Conservation (phyloP, 2,888 invertebrate species). For the Uropetala carovei region DNA sequence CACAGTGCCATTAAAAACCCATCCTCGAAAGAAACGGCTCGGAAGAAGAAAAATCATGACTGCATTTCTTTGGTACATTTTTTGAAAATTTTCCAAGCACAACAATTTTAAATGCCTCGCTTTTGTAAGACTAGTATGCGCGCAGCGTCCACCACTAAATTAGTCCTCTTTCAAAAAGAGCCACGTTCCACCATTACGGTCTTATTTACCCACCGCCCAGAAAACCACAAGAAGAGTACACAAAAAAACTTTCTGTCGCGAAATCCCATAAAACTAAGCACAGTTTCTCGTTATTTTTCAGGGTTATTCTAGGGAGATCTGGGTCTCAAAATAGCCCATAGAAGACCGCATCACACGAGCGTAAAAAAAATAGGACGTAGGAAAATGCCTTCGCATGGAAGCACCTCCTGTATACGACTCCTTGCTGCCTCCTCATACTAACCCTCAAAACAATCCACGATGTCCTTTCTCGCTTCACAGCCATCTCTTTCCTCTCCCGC, state of each 20-base stretch:
- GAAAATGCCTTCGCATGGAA: constrained; percentile 43
- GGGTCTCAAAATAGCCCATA: constrained; percentile 53
- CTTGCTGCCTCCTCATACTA: neutral
- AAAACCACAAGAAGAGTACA: neutral
- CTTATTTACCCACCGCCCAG: neutral
- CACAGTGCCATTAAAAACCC: too few relatives aligned
- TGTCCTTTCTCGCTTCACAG: neutral
- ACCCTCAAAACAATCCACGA: constrained; percentile 36
- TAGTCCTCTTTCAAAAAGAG: constrained; percentile 4
- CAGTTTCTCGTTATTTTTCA: constrained; percentile 40
- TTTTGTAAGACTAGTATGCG: neutral
- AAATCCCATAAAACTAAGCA: constrained; percentile 30
- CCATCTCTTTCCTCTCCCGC: neutral
- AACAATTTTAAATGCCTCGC: neutral
- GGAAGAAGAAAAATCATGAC: too few relatives aligned
- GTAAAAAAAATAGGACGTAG: constrained; percentile 19
- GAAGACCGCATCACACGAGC: constrained; percentile 49
- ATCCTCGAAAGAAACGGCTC: too few relatives aligned
- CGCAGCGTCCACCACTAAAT: neutral
- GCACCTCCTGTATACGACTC: constrained; percentile 41
- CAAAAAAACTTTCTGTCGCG: neutral
- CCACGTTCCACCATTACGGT: neutral
- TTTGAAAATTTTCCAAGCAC: neutral
- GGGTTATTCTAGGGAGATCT: constrained; percentile 44
- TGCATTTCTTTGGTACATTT: too few relatives aligned